Base-by-base conservation (phyloP, 2,797 vertebrate genomes). In the Pitangus sulphuratus region DNA sequence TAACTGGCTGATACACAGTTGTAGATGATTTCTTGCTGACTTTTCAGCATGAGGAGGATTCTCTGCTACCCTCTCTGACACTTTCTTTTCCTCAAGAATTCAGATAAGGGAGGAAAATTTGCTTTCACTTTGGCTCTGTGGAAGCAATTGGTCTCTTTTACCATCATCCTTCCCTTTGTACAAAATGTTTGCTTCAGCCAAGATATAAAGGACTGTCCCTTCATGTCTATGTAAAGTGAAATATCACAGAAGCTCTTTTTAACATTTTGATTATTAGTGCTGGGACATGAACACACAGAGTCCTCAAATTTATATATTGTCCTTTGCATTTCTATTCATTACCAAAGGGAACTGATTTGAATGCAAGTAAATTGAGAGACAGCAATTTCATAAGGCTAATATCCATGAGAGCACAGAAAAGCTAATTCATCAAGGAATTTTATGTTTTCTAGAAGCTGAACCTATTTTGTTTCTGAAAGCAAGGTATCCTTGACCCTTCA, bases 231-330 rank as follows among this genome's bases (percentile, higher is more conserved):
- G 28, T 14, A 50, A 40, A 61, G 12, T 50, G 24, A 89, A 71
- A 33, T 48, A 58, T 25, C 4, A 45, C 5, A 5, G 48, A 79
- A 88, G 70, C 3, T n/a, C 10, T 70, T 88, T 69, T 6, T 24
- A 86, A 45, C 1, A 15, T 42, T 82, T 87, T 51, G 5, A 35
- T 84, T 51, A 50, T 62, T 60, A 58, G 26, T 58, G 22, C 31
- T 54, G 47, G 8, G 28, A 31, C 31, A 68, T 0, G 0, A 84
- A 44, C 20, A 60, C 35, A n/a, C 6, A 2, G 64, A 64, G 17
- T 72, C 12, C 24, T n/a, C 39, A 83, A 31, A 76, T 30, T 12
- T 80, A 12, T 16, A 6, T 39, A 16, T 24, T 35, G 7, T 61
- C 61, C 39, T 76, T 89, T 71, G 20, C 11, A 16, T 68, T 74